Base-by-base conservation (phyloP, 2,888 invertebrate species). In the Germaria angustata region DNA sequence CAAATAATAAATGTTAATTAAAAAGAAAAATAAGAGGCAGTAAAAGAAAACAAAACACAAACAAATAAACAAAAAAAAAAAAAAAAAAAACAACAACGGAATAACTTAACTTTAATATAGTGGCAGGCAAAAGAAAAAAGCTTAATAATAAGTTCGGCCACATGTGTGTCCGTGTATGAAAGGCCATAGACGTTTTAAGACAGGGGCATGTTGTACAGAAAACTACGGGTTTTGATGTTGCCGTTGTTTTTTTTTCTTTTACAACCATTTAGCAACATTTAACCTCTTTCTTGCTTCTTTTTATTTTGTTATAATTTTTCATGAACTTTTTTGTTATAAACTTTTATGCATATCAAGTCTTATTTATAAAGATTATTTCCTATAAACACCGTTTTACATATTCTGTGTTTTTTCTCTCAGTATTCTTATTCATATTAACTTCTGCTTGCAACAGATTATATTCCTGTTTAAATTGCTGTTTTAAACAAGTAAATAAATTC, bases 191-290 rank as follows among this genome's bases (percentile, higher is more conserved):
- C 24, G 17, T 66, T 63, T 71, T 32, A 9, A 59, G 20, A 61
- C 41, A 73, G 73, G 59, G 59, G 34, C 34, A 22, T 53, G 28
- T 71, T 51, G 11, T 44, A 57, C 17, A 32, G 5, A 15, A 39
- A 59, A 39, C 28, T 6, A 44, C 28, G 28, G 28, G 28, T 5
- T 5, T 59, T 36, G 20, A 39, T 13, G 49, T 72, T 36, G 59
- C 22, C 17, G 55, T 24, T 46, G 41, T 39, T 32, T 36, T 11
- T 22, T 28, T 39, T 13, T 53, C 63, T 72, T 57, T 63, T 55
- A 39, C 65, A 53, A 69, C 51, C 69, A 82, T 75, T 78, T 69
- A 69, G 68, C 68, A 78, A 78, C 78, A 73, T 78, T 82, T 82
- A 82, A 82, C 81, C 81, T 82, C 69, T 80, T 80, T 79, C 59